phyloP scores from a whole-genome alignment of 2,888 invertebrate species.

The Tanaodytes sp. region DNA sequence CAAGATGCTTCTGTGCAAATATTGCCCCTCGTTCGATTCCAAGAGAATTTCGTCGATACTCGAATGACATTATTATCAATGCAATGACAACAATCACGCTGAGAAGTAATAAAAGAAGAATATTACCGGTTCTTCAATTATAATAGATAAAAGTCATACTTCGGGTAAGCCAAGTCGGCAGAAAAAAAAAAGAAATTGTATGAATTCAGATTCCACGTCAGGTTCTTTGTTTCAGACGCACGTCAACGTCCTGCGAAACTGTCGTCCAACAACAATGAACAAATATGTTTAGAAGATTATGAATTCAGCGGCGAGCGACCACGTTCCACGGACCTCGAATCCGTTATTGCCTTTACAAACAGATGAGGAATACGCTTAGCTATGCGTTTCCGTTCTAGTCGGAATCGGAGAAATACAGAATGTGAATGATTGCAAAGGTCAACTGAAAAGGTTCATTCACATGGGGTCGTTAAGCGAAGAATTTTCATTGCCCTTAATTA shows the following conservation, averaged over 20 bases:
- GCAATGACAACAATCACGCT: no score
- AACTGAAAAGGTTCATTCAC: constrained; percentile 46
- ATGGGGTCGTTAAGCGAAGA: constrained; percentile 35
- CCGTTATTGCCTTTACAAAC: constrained; percentile 61
- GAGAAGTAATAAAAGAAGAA: no score
- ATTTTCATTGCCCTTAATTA: constrained; percentile 48
- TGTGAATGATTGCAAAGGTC: constrained; percentile 55
- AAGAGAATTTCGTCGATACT: no score
- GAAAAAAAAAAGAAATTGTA: not conserved
- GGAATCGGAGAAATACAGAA: constrained; percentile 57
- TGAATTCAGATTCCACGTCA: not conserved
- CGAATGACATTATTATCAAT: no score
- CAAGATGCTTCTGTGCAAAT: constrained; percentile 31
- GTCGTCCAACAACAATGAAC: constrained; percentile 49
- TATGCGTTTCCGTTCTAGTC: constrained; percentile 63
- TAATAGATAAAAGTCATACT: no score
- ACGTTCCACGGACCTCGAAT: constrained; percentile 60
- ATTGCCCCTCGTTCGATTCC: constrained; percentile 8
- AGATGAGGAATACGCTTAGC: constrained; percentile 57
- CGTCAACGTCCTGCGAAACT: constrained; percentile 51
- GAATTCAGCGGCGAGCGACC: constrained; percentile 58
- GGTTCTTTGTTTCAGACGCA: constrained; percentile 30
- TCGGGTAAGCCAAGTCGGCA: no score
- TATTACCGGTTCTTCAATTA: no score
- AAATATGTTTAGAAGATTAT: constrained; percentile 57